Evolutionary conservation across 2,888 invertebrate genomes (phyloP).

Genomic region (Sphecodes monilicornis): DNA sequence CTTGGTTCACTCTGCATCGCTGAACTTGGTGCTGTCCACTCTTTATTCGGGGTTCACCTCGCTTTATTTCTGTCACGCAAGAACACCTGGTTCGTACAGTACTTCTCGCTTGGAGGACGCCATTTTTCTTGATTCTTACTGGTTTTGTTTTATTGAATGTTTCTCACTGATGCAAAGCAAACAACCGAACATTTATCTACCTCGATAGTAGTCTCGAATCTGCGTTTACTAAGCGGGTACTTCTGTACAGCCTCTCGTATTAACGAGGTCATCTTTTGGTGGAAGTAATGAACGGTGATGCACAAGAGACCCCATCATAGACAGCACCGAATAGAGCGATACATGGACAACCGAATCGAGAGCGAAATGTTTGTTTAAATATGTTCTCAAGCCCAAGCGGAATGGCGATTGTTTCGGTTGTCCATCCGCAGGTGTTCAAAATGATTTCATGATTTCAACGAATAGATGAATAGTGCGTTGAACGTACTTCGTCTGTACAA

Average conservation of each 20-base stretch:
- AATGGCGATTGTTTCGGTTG: conserved; percentile 4
- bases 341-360: conserved; percentile 21
- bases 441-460: conserved; percentile 26
- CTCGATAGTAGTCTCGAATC: not conserved
- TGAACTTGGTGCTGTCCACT: not conserved
- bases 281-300: not conserved
- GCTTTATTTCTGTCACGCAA: not conserved
- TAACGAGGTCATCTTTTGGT: not conserved
- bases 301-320: not conserved
- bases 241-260: not conserved
- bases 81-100: not conserved
- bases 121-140: not conserved
- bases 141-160: not conserved
- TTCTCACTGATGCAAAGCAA: not conserved
- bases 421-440: conserved; percentile 5
- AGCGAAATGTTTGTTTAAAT: not conserved
- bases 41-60: not conserved
- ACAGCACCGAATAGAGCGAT: not conserved
- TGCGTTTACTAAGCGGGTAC: not conserved
- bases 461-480: conserved; percentile 43
- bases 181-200: not conserved
- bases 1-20: conserved; percentile 11
- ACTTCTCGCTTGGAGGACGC: not conserved
- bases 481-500: conserved; percentile 26
- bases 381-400: not conserved